Evolutionary conservation across 1,140 invertebrate genomes (phyloP).

Genomic region (Leptinotarsa defecta): DNA sequence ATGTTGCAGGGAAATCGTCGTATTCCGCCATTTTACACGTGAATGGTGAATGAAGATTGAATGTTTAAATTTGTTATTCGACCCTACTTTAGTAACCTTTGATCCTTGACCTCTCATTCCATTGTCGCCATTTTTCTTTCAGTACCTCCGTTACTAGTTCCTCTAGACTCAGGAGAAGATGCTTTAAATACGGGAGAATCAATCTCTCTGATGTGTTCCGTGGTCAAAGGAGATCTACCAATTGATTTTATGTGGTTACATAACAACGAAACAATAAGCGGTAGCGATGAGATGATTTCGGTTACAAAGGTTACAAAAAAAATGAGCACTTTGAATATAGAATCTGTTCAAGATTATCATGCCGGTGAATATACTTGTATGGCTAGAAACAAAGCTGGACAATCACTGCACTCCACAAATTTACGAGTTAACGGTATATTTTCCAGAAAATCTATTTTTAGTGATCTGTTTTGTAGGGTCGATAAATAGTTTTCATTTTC

Average conservation of each 20-base stretch:
- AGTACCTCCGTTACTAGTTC: slow-evolving; percentile 71
- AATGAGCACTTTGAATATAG: slow-evolving; percentile 76
- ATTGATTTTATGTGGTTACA: slow-evolving; percentile 65
- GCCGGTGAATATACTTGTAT: slow-evolving; percentile 81
- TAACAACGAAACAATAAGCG: slow-evolving; percentile 56
- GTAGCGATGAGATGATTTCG: slow-evolving; percentile 68
- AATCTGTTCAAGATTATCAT: slow-evolving; percentile 73
- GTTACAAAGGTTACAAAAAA: slow-evolving; percentile 75
- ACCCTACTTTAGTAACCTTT: background rate
- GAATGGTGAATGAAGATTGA: slow-evolving; percentile 59
- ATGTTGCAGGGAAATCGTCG: slow-evolving; percentile 66
- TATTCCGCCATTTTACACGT: slow-evolving; percentile 66
- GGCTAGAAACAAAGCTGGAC: slow-evolving; percentile 74
- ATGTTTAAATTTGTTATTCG: background rate
- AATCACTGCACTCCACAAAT: slow-evolving; percentile 69
- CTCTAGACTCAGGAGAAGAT: slow-evolving; percentile 68
- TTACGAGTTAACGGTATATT: slow-evolving; percentile 72
- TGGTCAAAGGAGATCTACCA: slow-evolving; percentile 71
- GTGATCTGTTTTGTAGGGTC: background rate
- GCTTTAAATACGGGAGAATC: slow-evolving; percentile 69
- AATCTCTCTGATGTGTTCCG: slow-evolving; percentile 63
- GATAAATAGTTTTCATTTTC: slow-evolving; percentile 23
- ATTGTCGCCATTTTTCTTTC: slow-evolving; percentile 15
- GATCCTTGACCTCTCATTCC: background rate
- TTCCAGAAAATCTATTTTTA: background rate